phyloP scores from a whole-genome alignment of 2,797 vertebrate genomes.

The Pseudomugil tenellus region DNA sequence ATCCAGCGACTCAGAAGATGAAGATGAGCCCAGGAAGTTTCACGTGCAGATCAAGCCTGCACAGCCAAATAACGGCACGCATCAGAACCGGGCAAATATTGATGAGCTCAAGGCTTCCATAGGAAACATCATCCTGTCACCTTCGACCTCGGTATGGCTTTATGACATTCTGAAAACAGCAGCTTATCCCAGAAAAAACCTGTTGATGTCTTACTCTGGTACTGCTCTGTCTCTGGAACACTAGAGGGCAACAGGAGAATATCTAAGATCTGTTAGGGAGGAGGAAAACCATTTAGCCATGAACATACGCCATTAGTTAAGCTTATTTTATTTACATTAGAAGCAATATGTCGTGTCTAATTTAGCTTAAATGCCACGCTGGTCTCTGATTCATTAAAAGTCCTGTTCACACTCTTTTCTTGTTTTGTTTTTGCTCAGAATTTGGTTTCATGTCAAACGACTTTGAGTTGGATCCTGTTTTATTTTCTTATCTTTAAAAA shows the following conservation, averaged over 20 bases:
- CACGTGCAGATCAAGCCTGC: constrained; percentile 96
- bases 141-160: constrained; percentile 87
- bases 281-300: constrained; percentile 4
- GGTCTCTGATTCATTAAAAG: constrained; percentile 22
- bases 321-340: constrained; percentile 47
- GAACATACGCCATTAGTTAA: constrained; percentile 22
- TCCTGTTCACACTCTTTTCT: constrained; percentile 27
- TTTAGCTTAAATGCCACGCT: constrained; percentile 16
- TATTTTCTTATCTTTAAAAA: not conserved
- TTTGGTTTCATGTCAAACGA: constrained; percentile 29
- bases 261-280: constrained; percentile 1
- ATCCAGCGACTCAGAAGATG: constrained; percentile 95
- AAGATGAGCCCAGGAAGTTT: constrained; percentile 94
- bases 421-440: constrained; percentile 18
- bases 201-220: constrained; percentile 31
- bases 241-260: constrained; percentile 77
- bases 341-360: constrained; percentile 7
- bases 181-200: constrained; percentile 12
- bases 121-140: constrained; percentile 93
- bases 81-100: constrained; percentile 89
- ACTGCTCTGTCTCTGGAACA: constrained; percentile 52
- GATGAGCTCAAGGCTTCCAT: constrained; percentile 97
- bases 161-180: not conserved
- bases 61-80: constrained; percentile 88
- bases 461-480: not conserved